Conservation (phyloP, 2,888 invertebrate species). For the Muschampia plurimacula region DNA sequence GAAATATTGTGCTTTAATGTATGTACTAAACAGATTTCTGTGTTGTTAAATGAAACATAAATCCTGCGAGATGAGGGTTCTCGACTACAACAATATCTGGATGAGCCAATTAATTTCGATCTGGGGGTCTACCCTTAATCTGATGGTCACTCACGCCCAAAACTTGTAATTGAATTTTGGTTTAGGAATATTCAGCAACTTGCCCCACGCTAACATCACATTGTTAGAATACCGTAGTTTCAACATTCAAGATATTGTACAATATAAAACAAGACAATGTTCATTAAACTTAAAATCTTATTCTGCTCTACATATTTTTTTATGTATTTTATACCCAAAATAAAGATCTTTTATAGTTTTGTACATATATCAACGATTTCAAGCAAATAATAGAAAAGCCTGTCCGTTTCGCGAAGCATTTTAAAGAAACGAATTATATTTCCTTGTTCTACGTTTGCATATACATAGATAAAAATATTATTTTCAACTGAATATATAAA, state of each 20-base stretch:
- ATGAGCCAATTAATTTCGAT: conserved; percentile 81
- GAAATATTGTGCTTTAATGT: background rate
- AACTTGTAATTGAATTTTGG: conserved; percentile 74
- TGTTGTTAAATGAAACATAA: conserved; percentile 62
- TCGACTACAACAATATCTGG: conserved; percentile 74
- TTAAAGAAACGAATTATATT: too few species aligned
- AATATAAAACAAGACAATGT: too few species aligned
- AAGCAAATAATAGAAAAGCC: too few species aligned
- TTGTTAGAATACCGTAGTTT: conserved; percentile 50
- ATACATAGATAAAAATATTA: too few species aligned
- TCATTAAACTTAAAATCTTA: too few species aligned
- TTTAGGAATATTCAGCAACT: conserved; percentile 68
- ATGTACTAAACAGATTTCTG: conserved; percentile 48
- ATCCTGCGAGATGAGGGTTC: conserved; percentile 75
- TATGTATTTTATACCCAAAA: too few species aligned
- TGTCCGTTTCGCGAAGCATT: too few species aligned
- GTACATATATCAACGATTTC: too few species aligned
- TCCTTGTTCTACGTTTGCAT: too few species aligned
- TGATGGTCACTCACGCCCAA: conserved; percentile 79
- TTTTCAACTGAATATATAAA: too few species aligned
- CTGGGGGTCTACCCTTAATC: conserved; percentile 73
- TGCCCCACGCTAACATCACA: conserved; percentile 51
- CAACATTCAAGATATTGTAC: conserved; percentile 40
- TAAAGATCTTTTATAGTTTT: too few species aligned
- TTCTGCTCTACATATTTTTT: too few species aligned